Evolutionary conservation across 2,888 invertebrate genomes (phyloP), one percentile per base, ranked within the genome.

Genomic region (Eupeodes latifasciatus): DNA sequence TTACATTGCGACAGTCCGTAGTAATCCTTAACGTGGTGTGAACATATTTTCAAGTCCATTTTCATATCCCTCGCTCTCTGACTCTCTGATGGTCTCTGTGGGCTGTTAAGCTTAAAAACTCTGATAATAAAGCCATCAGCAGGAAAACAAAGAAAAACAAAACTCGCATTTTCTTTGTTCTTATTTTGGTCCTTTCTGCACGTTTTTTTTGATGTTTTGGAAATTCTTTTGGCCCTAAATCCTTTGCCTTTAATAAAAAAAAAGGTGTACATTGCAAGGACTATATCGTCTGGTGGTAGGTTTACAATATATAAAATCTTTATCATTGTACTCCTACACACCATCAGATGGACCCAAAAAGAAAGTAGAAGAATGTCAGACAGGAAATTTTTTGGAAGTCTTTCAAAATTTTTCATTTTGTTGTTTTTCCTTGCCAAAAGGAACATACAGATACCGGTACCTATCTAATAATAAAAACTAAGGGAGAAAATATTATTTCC

Each of bases 11-110:
- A 27, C 57, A 59, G 34, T 75, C 81, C 40, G 66, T 67, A 59
- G 66, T 67, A 81, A 81, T 67, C 67, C 81, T 81, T 40, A 40
- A 76, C 66, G 12, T 75, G 11, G 75, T 81, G 81, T 81, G 67
- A 81, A 81, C 57, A 40, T n/a, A 47, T 66, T 66, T 81, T 40
- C 36, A 19, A 61, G 59, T 51, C 34, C 34, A 16, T 57, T 66
- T 75, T 67, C 40, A n/a, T 51, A 10, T 53, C 67, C 27, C 27
- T 27, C 27, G 1, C 27, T 69, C 67, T 53, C 53, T 69, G 14
- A 27, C 27, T 27, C 27, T 27, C 27, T 27, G 27, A 27, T 27
- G 27, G 27, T 3, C 27, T 27, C 27, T 40, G 40, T 40, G 47
- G 69, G 34, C 69, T 53, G n/a, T 64, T 67, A 36, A 51, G 49